Base-by-base conservation (phyloP, 2,797 vertebrate genomes). In the Craterocephalus amniculus region DNA sequence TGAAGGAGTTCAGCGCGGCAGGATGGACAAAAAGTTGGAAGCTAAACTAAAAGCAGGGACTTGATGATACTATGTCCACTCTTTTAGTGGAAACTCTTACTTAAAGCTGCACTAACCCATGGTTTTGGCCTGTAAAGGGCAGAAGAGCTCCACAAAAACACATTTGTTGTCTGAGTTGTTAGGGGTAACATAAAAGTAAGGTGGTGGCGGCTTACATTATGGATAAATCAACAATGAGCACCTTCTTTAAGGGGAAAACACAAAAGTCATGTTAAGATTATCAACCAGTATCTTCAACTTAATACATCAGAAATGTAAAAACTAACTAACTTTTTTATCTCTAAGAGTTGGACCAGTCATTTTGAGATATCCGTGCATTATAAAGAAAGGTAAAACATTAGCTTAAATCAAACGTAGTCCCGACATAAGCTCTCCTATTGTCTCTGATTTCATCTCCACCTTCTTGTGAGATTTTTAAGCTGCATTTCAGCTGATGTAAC, bases 11-110 rank as follows among this genome's bases (percentile, higher is more conserved):
- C 26, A 64, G 49, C 52, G 29, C 26, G 11, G 27, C n/a, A 49
- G 31, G 14, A 75, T 12, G 57, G 20, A 60, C 67, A 68, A 59
- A 18, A 32, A 62, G 65, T 29, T 32, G 6, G 6, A 74, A 24
- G 26, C 22, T 57, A 62, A 72, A 54, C 6, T 61, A 36, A 73
- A 24, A 34, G 38, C 70, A 49, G 48, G 18, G 57, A 79, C 27
- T 27, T 10, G 29, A 48, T 56, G 58, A 49, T 36, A 38, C 31
- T 16, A 40, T 45, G 59, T 24, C 24, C 45, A 4, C 27, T 40
- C n/a, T 5, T 18, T 16, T 4, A 45, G 43, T n/a, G 2, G 43
- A 45, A 45, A 45, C 7, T 45, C 18, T 6, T 6, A 45, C 43
- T 45, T 45, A 45, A 45, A 45, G 43, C 43, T 45, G 43, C 43